These are phyloP conservation scores for Rutilus rutilus DNA, from an alignment of 2,113 vertebrate species.

Conservation along the genomic window DNA sequence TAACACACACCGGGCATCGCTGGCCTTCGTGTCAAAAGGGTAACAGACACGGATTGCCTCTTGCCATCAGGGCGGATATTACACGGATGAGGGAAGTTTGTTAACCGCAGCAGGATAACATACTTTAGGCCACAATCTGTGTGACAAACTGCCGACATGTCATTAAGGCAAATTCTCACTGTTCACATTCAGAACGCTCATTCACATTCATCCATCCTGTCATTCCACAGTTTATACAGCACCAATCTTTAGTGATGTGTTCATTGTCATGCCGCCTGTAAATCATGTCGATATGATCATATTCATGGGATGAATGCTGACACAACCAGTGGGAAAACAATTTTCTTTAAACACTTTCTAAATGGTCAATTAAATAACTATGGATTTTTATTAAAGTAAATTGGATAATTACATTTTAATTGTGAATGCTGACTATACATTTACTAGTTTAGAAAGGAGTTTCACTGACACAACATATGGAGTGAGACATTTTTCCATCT, in stretches of 20 bases:
- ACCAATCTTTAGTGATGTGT: neutral
- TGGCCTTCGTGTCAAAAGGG: constrained; percentile 37
- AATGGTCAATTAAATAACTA: neutral
- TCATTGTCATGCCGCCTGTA: neutral
- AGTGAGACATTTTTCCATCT: neutral
- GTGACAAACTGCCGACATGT: constrained; percentile 26
- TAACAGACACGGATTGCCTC: constrained; percentile 20
- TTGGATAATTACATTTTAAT: neutral
- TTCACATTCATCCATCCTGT: constrained; percentile 29
- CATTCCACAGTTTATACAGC: constrained; percentile 32
- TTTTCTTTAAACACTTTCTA: neutral
- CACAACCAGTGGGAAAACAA: neutral
- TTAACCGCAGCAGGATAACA: constrained; percentile 22
- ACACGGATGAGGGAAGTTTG: constrained; percentile 21
- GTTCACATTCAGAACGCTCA: constrained; percentile 38
- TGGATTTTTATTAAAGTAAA: neutral
- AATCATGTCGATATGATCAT: neutral
- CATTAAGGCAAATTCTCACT: constrained; percentile 38
- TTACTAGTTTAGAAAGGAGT: neutral
- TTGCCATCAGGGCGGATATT: constrained; percentile 23
- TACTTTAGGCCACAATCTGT: constrained; percentile 9
- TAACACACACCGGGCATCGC: constrained; percentile 48
- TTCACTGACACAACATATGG: neutral
- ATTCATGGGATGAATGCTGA: neutral
- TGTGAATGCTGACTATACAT: neutral